Conservation (phyloP, 2,797 vertebrate genomes). For the Ctenopoma multispine region DNA sequence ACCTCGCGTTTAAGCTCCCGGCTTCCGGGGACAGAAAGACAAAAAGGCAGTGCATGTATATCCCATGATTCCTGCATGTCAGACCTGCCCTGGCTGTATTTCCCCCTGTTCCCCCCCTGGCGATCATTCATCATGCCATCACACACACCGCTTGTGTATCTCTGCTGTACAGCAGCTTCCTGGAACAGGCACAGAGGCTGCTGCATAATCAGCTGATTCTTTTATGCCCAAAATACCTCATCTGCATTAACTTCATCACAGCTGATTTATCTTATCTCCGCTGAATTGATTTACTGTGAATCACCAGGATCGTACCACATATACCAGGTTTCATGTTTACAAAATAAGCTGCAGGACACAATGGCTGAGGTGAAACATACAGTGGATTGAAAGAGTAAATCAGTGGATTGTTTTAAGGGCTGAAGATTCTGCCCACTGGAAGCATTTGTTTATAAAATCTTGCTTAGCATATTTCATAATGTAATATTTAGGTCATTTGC, state of each 20-base stretch:
- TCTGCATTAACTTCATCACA: slow-evolving; percentile 70
- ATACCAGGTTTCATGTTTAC: slow-evolving; percentile 71
- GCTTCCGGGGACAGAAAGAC: slow-evolving; percentile 21
- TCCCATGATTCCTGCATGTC: slow-evolving; percentile 64
- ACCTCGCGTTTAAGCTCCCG: slow-evolving; percentile 15
- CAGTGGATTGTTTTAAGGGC: slow-evolving; percentile 54
- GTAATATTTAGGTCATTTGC: slow-evolving; percentile 66
- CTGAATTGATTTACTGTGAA: slow-evolving; percentile 66
- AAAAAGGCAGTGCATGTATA: slow-evolving; percentile 52
- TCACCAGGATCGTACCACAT: slow-evolving; percentile 52
- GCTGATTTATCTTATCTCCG: slow-evolving; percentile 64
- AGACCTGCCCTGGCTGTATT: slow-evolving; percentile 54
- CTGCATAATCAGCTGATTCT: slow-evolving; percentile 68
- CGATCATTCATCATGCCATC: slow-evolving; percentile 75
- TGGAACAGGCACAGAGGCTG: slow-evolving; percentile 49
- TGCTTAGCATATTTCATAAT: slow-evolving; percentile 61
- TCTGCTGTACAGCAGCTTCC: slow-evolving; percentile 51
- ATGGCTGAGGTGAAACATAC: slow-evolving; percentile 51
- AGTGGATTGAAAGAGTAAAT: slow-evolving; percentile 37
- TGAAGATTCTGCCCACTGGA: slow-evolving; percentile 36
- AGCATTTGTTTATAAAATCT: slow-evolving; percentile 45
- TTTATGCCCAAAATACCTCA: slow-evolving; percentile 69
- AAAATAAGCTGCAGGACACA: slow-evolving; percentile 62
- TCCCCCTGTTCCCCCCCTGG: slow-evolving; percentile 54
- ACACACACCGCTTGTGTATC: slow-evolving; percentile 58